These are phyloP conservation scores for Plutomurus gul DNA, from an alignment of 1,140 invertebrate genomes.

Conservation along the genomic window DNA sequence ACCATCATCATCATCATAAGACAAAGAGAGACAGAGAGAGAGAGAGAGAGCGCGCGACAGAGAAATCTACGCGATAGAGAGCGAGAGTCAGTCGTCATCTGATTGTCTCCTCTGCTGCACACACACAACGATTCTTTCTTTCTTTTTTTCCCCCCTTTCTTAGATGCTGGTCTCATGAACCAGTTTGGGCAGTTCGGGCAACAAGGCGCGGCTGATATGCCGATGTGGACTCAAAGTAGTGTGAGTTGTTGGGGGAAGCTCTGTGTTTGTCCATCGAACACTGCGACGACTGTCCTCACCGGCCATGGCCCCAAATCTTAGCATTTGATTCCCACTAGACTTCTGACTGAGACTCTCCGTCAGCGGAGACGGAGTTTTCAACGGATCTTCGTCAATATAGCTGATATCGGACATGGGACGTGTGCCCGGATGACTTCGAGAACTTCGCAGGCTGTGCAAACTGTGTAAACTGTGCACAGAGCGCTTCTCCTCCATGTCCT, in stretches of 20 bases:
- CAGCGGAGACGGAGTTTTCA: conserved; percentile 64
- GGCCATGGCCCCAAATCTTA: conserved; percentile 7
- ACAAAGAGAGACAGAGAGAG: too few relatives aligned
- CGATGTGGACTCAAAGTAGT: conserved; percentile 53
- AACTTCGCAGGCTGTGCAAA: conserved; percentile 89
- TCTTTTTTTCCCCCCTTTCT: conserved; percentile 39
- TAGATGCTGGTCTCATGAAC: conserved; percentile 75
- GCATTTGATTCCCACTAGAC: conserved; percentile 43
- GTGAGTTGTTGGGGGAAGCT: conserved; percentile 31
- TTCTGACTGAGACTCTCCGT: conserved; percentile 58
- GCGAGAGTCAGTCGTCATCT: too few relatives aligned
- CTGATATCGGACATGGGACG: conserved; percentile 85
- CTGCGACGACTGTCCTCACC: conserved; percentile 38
- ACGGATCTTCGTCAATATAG: conserved; percentile 87
- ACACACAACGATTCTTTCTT: not conserved
- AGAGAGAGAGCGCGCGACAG: too few relatives aligned
- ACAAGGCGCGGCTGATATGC: conserved; percentile 51
- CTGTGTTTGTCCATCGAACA: conserved; percentile 50
- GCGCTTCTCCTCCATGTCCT: conserved; percentile 98
- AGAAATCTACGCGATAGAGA: too few relatives aligned
- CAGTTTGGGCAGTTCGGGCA: conserved; percentile 68
- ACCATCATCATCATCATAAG: too few relatives aligned
- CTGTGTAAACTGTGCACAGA: conserved; percentile 97
- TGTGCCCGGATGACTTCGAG: conserved; percentile 74
- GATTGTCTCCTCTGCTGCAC: not conserved